Conservation (phyloP, 2,113 vertebrate species). For the Nematolebias whitei region DNA sequence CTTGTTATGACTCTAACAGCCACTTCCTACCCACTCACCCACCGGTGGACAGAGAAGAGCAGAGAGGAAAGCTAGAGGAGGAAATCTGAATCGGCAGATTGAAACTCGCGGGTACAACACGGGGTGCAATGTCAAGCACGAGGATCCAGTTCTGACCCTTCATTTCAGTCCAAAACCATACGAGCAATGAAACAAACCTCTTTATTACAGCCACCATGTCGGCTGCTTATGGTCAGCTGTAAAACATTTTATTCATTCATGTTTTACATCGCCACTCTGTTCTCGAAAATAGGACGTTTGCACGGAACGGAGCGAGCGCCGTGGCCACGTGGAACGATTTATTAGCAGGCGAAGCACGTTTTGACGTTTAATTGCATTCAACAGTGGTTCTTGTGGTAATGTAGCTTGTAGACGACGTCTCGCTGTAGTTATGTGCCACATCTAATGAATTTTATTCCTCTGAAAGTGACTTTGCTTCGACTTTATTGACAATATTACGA, state of each 20-base stretch:
- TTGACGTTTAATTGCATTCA: slow-evolving; percentile 34
- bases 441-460: neutral
- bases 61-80: slow-evolving; percentile 12
- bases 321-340: slow-evolving; percentile 33
- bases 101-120: too few relatives aligned
- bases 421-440: neutral
- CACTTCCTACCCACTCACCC: slow-evolving; percentile 63
- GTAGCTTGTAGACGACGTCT: slow-evolving; percentile 26
- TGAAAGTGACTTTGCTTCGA: too few relatives aligned
- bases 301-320: slow-evolving; percentile 29
- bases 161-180: slow-evolving; percentile 31
- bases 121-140: too few relatives aligned
- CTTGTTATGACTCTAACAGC: slow-evolving; percentile 77
- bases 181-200: slow-evolving; percentile 32
- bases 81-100: neutral
- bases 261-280: slow-evolving; percentile 41
- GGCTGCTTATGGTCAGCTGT: slow-evolving; percentile 47
- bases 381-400: slow-evolving; percentile 38
- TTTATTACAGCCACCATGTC: slow-evolving; percentile 43
- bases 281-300: slow-evolving; percentile 38
- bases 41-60: slow-evolving; percentile 26
- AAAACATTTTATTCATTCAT: slow-evolving; percentile 49
- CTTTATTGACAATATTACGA: too few relatives aligned
- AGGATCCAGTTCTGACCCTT: too few relatives aligned
- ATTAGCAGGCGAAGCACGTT: slow-evolving; percentile 52